Evolutionary conservation across 2,113 vertebrate species (phyloP), one percentile per base, ranked within the genome.

Genomic region (Tetrax tetrax): DNA sequence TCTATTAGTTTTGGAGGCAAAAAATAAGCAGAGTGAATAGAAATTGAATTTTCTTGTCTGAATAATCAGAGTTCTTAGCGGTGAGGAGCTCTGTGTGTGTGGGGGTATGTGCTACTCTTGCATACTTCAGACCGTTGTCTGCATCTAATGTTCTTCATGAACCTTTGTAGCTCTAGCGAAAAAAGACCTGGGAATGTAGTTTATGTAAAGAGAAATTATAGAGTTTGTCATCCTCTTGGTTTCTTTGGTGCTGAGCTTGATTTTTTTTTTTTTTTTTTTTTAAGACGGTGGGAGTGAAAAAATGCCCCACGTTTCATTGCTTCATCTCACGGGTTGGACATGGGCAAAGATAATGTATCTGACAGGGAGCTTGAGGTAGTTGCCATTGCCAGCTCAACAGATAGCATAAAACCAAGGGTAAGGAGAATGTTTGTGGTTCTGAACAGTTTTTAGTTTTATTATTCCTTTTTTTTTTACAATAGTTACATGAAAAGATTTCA

Each of bases 281-380:
- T 84, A 92, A 71, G 68, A 87, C 91, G 51, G 78, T 83, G 65
- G 54, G 82, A 91, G 59, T 91, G 88, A 91, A 96, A 90, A 93
- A 84, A 84, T 84, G 82, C 88, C 93, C 59, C 45, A 19, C 63
- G 43, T 87, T 94, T 95, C 93, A 80, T 84, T 92, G 86, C 85
- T 94, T 83, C 31, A 35, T 93, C 91, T 97, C 13, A 0, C 43
- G 68, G 57, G 48, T 96, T 96, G 80, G 83, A 56, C 84, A 90
- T 57, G 85, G 87, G 86, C 89, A 91, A 92, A 93, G 95, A 86
- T 96, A 66, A 89, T 84, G 57, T 93, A 48, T 91, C 93, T 96
- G 95, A 89, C 60, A 92, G 91, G 11, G 41, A 87, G 93, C 92
- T 93, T 74, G 94, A 94, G 92, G 95, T 94, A 93, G 78, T 85